phyloP scores from a whole-genome alignment of 2,888 invertebrate genomes.

The Heliconius hortense region DNA sequence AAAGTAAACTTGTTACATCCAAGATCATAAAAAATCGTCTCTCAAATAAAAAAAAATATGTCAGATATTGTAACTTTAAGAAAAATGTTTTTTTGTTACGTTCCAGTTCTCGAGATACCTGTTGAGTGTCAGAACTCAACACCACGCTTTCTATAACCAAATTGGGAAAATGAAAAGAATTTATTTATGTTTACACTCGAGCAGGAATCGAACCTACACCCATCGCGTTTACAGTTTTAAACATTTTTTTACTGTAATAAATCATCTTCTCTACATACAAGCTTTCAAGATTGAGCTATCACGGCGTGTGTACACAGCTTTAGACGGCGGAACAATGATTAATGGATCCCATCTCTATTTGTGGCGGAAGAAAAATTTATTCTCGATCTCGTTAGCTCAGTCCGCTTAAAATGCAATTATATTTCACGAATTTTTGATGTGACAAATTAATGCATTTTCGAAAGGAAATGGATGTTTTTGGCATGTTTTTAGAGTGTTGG shows the following conservation, averaged over 20 bases:
- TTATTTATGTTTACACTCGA: not conserved
- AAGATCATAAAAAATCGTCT: too few relatives aligned
- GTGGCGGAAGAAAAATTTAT: constrained; percentile 36
- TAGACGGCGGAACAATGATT: constrained; percentile 28
- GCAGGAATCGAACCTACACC: not conserved
- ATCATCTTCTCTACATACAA: constrained; percentile 9
- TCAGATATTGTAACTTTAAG: too few relatives aligned
- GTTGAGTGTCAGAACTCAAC: too few relatives aligned
- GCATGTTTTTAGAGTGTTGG: not conserved
- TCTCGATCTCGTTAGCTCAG: constrained; percentile 37
- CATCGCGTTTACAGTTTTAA: not conserved
- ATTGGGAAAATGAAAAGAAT: not conserved
- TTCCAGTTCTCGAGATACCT: not conserved
- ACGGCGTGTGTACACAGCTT: constrained; percentile 21
- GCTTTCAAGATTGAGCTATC: constrained; percentile 22
- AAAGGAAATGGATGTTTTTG: not conserved
- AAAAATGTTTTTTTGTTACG: too few relatives aligned
- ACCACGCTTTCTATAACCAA: not conserved
- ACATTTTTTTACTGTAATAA: not conserved
- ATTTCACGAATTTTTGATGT: constrained; percentile 23
- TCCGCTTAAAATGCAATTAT: constrained; percentile 32
- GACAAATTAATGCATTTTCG: constrained; percentile 1
- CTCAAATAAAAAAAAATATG: too few relatives aligned
- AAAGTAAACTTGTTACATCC: too few relatives aligned
- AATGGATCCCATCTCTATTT: constrained; percentile 32